Base-by-base conservation (phyloP, 1,140 invertebrate species). In the Drosophila hydei region DNA sequence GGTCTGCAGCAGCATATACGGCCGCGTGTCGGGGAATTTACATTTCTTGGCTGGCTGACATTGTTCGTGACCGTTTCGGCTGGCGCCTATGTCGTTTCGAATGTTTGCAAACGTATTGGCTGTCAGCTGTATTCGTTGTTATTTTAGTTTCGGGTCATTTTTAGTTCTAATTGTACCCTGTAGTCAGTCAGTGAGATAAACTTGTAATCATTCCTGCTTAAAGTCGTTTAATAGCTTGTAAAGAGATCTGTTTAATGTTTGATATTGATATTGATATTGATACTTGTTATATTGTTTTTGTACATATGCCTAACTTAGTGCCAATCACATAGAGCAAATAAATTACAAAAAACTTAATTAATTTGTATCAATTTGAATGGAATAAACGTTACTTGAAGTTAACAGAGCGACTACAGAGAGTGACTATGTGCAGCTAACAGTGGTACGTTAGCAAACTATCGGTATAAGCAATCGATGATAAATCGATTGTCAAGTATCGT, bases 41-140 rank as follows among this genome's bases (percentile, higher is more conserved):
- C 90, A 25, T 90, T 91, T 65, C 68, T 91, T 3, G 90, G 89
- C 61, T 90, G 89, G 89, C 69, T 91, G 11, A 91, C 90, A 8
- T 33, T 91, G 0, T 91, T 91, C 18, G 87, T 91, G 14, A 77
- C 79, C 14, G 71, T 91, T 11, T 83, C 87, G 3, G 85, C 89
- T 9, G 80, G 79, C 50, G 71, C 89, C 25, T 91, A 91, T 69
- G 77, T 87, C 40, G 75, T 91, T 7, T 78, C 89, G 8, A 91
- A 91, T 74, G 75, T 87, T 18, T 72, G 81, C 54, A 90, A 78
- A 40, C 83, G 85, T 23, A 85, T 91, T 59, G 90, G 90, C 61
- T 77, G 79, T 56, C 89, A 91, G 55, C 68, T 90, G 54, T 91
- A 91, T 79, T 91, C 90, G 48, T 78, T 91, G 60, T 56, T 91